Evolutionary conservation across 2,113 vertebrate genomes (phyloP), one percentile per base, ranked within the genome.

Genomic region (Blennius ocellaris): DNA sequence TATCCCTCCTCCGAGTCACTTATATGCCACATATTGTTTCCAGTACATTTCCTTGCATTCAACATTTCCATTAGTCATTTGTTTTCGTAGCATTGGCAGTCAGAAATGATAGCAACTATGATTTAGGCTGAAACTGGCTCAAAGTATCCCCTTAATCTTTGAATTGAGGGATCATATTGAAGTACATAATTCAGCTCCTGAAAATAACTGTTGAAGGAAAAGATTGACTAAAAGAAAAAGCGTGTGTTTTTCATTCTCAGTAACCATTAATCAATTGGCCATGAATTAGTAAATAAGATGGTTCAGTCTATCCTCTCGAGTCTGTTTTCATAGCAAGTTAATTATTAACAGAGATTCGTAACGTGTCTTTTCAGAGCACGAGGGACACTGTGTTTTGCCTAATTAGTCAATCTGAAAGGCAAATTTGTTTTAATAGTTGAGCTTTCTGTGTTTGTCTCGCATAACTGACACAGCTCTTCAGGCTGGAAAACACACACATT

Each of bases 321-420:
- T 75, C 14, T 14, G 37, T 52, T 80, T 57, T 75, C 30, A 48
- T 52, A 3, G 11, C 62, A 71, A 69, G 80, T 88, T 73, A 81
- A 87, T 85, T 89, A 69, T 71, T 82, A 39, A 73, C 66, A 39
- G 17, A 14, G 21, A 80, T 85, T 62, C 51, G 50, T 70, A 43
- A 64, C 40, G 57, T 53, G 56, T 82, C 52, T 73, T 81, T 69
- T 69, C 62, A 36, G 55, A 30, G 56, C 78, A 69, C 62, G 53
- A n/a, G 43, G 68, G 60, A 21, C 55, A 41, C 17, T 49, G 48
- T 64, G 59, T 86, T 90, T 82, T 78, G 57, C 64, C 38, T 81
- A 78, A 84, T 89, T 78, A 84, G 73, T 76, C 70, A 41, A 79
- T 87, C 61, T 87, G 57, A 90, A 86, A 85, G 72, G 78, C 78